A percentile compares a stretch with the other conserved stretches of the same genome.
phyloP scores from a whole-genome alignment of 2,113 vertebrate species.

The Budorcas taxicolor region DNA sequence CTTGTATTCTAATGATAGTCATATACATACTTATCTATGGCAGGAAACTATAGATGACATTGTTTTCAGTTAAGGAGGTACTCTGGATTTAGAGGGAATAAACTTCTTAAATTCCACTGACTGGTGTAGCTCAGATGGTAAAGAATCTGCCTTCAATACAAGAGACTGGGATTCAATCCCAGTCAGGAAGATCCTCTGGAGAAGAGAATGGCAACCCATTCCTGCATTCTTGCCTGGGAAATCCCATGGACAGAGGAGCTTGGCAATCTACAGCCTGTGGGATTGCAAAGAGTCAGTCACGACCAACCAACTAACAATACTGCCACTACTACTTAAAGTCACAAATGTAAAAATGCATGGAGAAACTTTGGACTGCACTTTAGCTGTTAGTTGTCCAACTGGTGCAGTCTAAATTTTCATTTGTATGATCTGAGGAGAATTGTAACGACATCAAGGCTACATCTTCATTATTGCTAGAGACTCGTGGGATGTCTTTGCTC shows the following conservation, averaged over 20 bases:
- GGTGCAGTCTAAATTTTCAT: not conserved
- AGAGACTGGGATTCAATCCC: not conserved
- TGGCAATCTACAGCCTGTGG: not conserved
- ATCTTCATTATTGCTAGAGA: not conserved
- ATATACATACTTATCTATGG: not conserved
- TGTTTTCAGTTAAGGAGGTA: not conserved
- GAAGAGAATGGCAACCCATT: not conserved
- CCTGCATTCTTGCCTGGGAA: not conserved
- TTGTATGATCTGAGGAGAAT: not conserved
- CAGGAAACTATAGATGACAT: not conserved
- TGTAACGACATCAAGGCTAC: not conserved
- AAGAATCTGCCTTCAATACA: not conserved
- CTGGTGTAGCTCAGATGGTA: not conserved
- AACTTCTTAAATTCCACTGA: not conserved
- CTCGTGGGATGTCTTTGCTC: not conserved
- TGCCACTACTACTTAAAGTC: not conserved
- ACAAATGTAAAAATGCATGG: not conserved
- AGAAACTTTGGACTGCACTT: not conserved
- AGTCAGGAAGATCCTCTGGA: not conserved
- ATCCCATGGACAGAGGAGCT: not conserved
- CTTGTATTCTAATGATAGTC: not conserved
- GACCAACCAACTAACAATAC: not conserved
- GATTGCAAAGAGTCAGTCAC: not conserved
- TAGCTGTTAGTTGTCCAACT: not conserved
- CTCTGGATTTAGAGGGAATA: not conserved